Percentiles rank a stretch among this genome's conserved stretches.
These are phyloP conservation scores for Probosciger aterrimus DNA, from an alignment of 2,113 vertebrate species.

Conservation along the genomic window DNA sequence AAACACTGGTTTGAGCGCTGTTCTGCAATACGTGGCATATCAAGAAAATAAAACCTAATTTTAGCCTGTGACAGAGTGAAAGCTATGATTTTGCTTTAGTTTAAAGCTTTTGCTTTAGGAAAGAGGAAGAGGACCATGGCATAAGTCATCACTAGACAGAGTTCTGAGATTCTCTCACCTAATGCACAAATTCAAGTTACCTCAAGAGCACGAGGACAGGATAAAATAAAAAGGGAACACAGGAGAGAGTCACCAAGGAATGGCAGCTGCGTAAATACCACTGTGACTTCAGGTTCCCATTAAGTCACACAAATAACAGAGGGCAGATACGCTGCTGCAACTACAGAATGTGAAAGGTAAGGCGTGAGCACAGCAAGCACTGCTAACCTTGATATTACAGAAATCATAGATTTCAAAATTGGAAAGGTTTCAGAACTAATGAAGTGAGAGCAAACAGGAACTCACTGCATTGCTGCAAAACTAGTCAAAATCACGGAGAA, in stretches of 20 bases:
- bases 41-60: conserved; percentile 1
- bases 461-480: neutral
- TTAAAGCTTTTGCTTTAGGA: neutral
- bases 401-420: neutral
- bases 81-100: neutral
- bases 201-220: neutral
- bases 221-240: neutral
- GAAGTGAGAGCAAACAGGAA: neutral
- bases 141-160: neutral
- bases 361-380: neutral
- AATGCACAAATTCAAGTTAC: neutral
- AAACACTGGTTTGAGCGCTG: neutral
- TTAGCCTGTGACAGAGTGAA: neutral
- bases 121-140: neutral
- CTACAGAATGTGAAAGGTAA: neutral
- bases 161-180: neutral
- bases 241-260: neutral
- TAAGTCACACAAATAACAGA: neutral
- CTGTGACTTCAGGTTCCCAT: neutral
- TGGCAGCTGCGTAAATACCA: neutral
- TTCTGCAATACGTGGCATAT: neutral
- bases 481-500: conserved; percentile 17
- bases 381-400: neutral
- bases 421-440: conserved; percentile 4
- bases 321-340: too few species aligned